A percentile compares a stretch with the other conserved stretches of the same genome.
Evolutionary conservation across 2,888 invertebrate genomes (phyloP).

Genomic region (Athrips mouffetella): DNA sequence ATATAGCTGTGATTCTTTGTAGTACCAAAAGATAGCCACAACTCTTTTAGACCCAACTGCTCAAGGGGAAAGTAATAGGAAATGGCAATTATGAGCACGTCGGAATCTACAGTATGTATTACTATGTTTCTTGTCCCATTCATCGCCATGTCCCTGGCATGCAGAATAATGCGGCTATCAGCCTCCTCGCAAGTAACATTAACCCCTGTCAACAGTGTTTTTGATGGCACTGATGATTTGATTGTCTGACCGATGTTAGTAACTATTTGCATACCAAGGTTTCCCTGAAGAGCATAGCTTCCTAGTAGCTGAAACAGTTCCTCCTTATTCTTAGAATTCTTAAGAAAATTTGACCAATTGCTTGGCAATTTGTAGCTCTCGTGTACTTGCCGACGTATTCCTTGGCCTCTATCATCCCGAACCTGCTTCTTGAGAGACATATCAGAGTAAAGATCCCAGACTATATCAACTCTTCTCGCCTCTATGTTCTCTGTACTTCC

Average conservation of each 20-base stretch:
- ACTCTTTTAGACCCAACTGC: constrained; percentile 16
- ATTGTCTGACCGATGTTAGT: constrained; percentile 12
- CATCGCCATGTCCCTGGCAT: constrained; percentile 15
- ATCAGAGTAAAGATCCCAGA: constrained; percentile 15
- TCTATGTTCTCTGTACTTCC: constrained; percentile 12
- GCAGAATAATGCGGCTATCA: constrained; percentile 13
- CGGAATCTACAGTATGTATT: constrained; percentile 18
- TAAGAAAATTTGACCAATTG: constrained; percentile 13
- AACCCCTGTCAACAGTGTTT: constrained; percentile 12
- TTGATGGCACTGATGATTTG: constrained; percentile 12
- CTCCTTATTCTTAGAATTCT: constrained; percentile 10
- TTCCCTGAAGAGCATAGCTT: background rate
- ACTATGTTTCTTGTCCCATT: constrained; percentile 19
- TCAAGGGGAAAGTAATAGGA: constrained; percentile 14
- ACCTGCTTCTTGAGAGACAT: constrained; percentile 14
- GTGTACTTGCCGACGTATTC: constrained; percentile 14
- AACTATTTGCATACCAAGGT: constrained; percentile 11
- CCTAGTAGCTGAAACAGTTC: constrained; percentile 13
- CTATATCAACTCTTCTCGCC: constrained; percentile 16
- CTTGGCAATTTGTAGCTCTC: background rate
- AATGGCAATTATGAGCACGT: constrained; percentile 16
- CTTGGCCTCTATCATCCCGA: constrained; percentile 11
- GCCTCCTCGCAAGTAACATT: constrained; percentile 11
- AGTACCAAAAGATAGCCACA: constrained; percentile 13
- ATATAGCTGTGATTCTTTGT: constrained; percentile 13